Evolutionary conservation across 2,888 invertebrate genomes (phyloP).

Genomic region (Venusia cambrica): DNA sequence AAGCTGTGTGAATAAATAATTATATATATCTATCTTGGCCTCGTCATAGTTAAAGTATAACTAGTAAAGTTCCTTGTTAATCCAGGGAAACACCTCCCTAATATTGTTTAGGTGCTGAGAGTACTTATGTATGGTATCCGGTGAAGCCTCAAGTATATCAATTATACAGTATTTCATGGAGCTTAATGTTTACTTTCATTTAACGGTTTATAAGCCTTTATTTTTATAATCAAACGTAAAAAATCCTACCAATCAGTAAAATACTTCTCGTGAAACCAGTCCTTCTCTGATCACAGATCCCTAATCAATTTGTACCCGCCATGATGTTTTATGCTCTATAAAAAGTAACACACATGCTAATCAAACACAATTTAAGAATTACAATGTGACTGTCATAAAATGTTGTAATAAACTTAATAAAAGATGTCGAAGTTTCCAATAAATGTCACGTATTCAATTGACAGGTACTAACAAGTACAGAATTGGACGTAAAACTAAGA

Average conservation of each 20-base stretch:
- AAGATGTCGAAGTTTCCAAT: slow-evolving; percentile 13
- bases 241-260: slow-evolving; percentile 10
- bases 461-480: slow-evolving; percentile 47
- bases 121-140: too few species aligned
- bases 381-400: slow-evolving; percentile 20
- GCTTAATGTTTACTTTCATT: too few species aligned
- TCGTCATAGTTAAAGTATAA: too few species aligned
- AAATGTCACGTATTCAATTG: slow-evolving; percentile 37
- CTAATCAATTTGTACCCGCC: slow-evolving; percentile 14
- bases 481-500: slow-evolving; percentile 43
- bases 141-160: too few species aligned
- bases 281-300: slow-evolving; percentile 8
- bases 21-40: too few species aligned
- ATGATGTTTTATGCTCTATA: slow-evolving; percentile 16
- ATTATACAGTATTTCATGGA: too few species aligned
- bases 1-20: too few species aligned
- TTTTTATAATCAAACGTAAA: too few species aligned
- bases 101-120: too few species aligned
- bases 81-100: too few species aligned
- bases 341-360: slow-evolving; percentile 18
- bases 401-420: slow-evolving; percentile 19
- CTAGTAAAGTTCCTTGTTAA: too few species aligned
- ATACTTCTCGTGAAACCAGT: slow-evolving; percentile 2
- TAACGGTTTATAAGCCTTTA: too few species aligned
- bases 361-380: slow-evolving; percentile 19